Percentiles rank a stretch among this genome's conserved stretches.
Conservation (phyloP, 2,113 vertebrate genomes). For the Hippocampus abdominalis region DNA sequence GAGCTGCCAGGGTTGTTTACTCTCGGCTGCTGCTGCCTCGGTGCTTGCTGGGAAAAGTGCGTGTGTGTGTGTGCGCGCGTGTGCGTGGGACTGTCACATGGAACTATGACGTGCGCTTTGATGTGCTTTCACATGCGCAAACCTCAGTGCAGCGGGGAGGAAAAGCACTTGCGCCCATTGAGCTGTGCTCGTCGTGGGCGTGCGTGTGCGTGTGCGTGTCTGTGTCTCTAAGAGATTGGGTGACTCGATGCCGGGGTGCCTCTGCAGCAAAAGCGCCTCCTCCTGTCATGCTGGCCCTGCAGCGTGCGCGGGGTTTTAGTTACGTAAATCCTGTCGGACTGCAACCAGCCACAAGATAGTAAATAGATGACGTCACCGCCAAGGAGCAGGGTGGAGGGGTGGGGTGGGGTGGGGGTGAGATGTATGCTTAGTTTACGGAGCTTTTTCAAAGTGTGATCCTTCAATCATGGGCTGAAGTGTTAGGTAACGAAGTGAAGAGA, state of each 20-base stretch:
- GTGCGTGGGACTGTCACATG: not conserved
- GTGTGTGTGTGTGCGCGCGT: slow-evolving; percentile 5
- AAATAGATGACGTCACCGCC: slow-evolving; percentile 74
- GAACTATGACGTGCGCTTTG: slow-evolving; percentile 8
- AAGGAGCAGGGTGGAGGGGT: not conserved
- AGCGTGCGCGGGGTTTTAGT: slow-evolving; percentile 24
- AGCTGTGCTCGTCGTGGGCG: not conserved
- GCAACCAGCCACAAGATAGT: slow-evolving; percentile 62
- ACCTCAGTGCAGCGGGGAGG: not conserved
- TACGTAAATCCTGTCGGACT: slow-evolving; percentile 68
- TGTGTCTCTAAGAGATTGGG: not conserved
- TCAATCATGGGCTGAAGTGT: not conserved
- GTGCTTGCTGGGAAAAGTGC: slow-evolving; percentile 38
- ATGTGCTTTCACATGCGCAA: slow-evolving; percentile 24
- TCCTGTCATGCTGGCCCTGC: slow-evolving; percentile 24
- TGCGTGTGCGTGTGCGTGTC: slow-evolving; percentile 9
- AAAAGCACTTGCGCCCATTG: not conserved
- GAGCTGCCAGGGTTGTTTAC: slow-evolving; percentile 61
- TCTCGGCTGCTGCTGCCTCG: slow-evolving; percentile 48
- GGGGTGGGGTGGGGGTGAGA: not conserved
- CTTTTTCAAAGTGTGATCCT: not conserved
- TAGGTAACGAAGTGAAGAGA: not conserved
- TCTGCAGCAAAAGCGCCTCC: slow-evolving; percentile 16
- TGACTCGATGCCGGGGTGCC: not conserved
- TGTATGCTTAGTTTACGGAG: slow-evolving; percentile 1